phyloP scores from a whole-genome alignment of 1,140 invertebrate species.

The Formica selysi region DNA sequence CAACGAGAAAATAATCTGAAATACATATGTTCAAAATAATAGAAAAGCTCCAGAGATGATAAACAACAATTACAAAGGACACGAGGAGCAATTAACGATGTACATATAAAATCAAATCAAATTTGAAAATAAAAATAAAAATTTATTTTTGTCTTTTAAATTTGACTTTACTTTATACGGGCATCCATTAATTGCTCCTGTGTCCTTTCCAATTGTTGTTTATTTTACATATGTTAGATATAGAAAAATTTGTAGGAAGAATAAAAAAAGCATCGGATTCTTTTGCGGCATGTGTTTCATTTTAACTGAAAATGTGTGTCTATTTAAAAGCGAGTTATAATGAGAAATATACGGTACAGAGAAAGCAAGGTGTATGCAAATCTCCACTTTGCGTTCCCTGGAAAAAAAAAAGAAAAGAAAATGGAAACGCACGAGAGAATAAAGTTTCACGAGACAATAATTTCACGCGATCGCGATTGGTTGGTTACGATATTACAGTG shows the following conservation, averaged over 20 bases:
- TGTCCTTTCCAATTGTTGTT: too few species aligned
- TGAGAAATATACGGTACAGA: background rate
- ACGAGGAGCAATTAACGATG: too few species aligned
- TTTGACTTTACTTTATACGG: too few species aligned
- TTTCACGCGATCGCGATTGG: slow-evolving; percentile 20
- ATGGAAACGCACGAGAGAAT: background rate
- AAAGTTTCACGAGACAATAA: background rate
- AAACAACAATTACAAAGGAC: too few species aligned
- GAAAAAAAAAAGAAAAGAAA: background rate
- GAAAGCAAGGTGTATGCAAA: background rate
- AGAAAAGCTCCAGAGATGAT: too few species aligned
- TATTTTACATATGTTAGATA: background rate
- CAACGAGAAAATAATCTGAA: background rate
- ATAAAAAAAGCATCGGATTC: background rate
- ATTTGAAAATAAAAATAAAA: too few species aligned
- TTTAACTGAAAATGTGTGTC: background rate
- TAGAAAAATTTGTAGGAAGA: background rate
- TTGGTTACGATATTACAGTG: slow-evolving; percentile 31
- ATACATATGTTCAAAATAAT: too few species aligned
- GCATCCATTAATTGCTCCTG: too few species aligned
- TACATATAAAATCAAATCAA: too few species aligned
- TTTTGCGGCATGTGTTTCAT: background rate
- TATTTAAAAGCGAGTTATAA: background rate
- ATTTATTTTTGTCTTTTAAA: too few species aligned
- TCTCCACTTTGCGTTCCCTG: background rate